Evolutionary conservation across 2,113 vertebrate species (phyloP), one percentile per base, ranked within the genome.

Genomic region (Scomber scombrus): DNA sequence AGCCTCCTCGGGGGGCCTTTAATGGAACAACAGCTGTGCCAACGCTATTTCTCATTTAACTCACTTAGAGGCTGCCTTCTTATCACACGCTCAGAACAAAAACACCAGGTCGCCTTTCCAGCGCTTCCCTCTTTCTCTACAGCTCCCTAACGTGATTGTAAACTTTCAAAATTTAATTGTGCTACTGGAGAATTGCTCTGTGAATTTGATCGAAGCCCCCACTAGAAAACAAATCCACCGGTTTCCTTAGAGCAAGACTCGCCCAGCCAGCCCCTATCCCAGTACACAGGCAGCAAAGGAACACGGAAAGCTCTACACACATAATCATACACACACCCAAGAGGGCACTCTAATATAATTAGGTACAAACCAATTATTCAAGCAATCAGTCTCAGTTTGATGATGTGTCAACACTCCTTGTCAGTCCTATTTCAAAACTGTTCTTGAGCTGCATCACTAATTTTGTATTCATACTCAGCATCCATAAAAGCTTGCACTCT

Each of bases 21-120:
- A 93, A 92, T 93, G 87, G 89, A 94, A 91, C 92, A 91, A 93
- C 93, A 94, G 92, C 94, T 94, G 92, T 90, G 94, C 89, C 52
- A 62, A 85, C 29, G 89, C 85, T 87, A 89, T 93, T 93, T 89
- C 87, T 93, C 92, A 95, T 95, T 92, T 92, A 91, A 91, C 86
- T 93, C 89, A 93, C 90, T 94, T 93, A 93, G 81, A 87, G 71
- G 19, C 68, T 68, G 85, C 71, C 85, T 88, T 92, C 92, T 93
- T 91, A 92, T 91, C 89, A 87, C 68, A 77, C 62, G 49, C 93
- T 79, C 50, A 21, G 70, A 91, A 90, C 88, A 88, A 91, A 91
- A 89, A 78, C 89, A 91, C 78, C 62, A 68, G 89, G 89, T 89
- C 82, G 47, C 84, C 79, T 81, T 91, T 87, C 75, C 70, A 83